A percentile compares a stretch with the other conserved stretches of the same genome.
phyloP scores from a whole-genome alignment of 2,888 invertebrate genomes.

The Panopea generosa region DNA sequence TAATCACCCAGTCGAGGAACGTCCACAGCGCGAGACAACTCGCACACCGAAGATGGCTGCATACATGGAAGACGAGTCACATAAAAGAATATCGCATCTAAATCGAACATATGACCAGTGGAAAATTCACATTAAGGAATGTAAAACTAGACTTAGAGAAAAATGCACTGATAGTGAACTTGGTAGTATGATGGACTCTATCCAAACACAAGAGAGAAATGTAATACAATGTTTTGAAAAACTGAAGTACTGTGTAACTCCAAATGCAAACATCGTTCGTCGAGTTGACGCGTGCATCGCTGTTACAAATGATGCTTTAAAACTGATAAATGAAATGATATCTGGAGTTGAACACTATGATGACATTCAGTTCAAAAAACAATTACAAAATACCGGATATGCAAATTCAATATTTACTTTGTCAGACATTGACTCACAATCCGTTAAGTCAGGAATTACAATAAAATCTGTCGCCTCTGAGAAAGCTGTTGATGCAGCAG shows the following conservation, averaged over 20 bases:
- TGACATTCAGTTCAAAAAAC: conserved; percentile 11
- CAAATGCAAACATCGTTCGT: conserved; percentile 1
- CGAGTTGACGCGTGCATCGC: conserved; percentile 3
- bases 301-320: conserved; percentile 2
- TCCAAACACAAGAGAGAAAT: not conserved
- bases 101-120: conserved; percentile 3
- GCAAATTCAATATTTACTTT: conserved; percentile 13
- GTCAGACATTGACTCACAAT: conserved; percentile 4
- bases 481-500: conserved; percentile 5
- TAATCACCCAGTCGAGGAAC: not conserved
- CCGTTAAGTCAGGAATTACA: not conserved
- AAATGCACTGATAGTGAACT: conserved; percentile 4
- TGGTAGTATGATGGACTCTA: not conserved
- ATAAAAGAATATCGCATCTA: not conserved
- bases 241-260: not conserved
- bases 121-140: not conserved
- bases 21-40: not conserved
- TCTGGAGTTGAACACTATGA: conserved; percentile 13
- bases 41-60: not conserved
- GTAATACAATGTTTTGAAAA: conserved; percentile 1
- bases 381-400: conserved; percentile 6
- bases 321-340: conserved; percentile 21
- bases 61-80: not conserved
- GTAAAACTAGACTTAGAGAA: not conserved
- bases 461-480: conserved; percentile 3